Base-by-base conservation (phyloP, 2,888 invertebrate genomes). In the Tetramorium bicarinatum region DNA sequence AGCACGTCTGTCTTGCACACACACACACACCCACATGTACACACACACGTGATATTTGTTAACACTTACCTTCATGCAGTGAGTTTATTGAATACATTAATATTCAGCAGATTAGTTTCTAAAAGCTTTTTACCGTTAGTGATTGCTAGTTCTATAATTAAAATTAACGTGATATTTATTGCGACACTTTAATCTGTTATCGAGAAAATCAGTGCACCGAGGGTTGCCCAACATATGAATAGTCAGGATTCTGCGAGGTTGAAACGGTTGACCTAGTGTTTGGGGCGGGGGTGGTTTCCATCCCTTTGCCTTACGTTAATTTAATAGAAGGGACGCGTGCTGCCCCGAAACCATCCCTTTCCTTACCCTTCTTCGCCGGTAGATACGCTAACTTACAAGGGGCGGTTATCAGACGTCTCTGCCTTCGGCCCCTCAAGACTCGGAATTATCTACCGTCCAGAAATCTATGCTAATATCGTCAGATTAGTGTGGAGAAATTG, bases 311-410 rank as follows among this genome's bases (percentile, higher is more conserved):
- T 92, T 92, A 90, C 92, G 92, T 93, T 94, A 93, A 94, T 94
- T 94, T 94, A 94, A 94, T 94, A 93, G 93, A 92, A 93, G 93
- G 93, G 93, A 93, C 93, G 92, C 93, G 91, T 91, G 90, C 90
- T 91, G 91, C 89, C 92, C 91, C 91, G 89, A 91, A 92, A 92
- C 90, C 83, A 88, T 86, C 91, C 92, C 87, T 87, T 83, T 82
- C 87, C 87, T 89, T 87, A 89, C 88, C 91, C 91, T 89, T 89
- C 89, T 87, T 88, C 88, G 54, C 88, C 87, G 89, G 85, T 88
- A 91, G 91, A 93, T 92, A 93, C 93, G 92, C 90, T 91, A 92
- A 93, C 90, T 93, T 92, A 92, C 92, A 91, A 91, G 91, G 90
- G 91, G 90, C 91, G 91, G 92, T 93, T 94, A 94, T 94, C 94